Conservation (phyloP, 2,113 vertebrate genomes). For the Typhlomys cinereus region DNA sequence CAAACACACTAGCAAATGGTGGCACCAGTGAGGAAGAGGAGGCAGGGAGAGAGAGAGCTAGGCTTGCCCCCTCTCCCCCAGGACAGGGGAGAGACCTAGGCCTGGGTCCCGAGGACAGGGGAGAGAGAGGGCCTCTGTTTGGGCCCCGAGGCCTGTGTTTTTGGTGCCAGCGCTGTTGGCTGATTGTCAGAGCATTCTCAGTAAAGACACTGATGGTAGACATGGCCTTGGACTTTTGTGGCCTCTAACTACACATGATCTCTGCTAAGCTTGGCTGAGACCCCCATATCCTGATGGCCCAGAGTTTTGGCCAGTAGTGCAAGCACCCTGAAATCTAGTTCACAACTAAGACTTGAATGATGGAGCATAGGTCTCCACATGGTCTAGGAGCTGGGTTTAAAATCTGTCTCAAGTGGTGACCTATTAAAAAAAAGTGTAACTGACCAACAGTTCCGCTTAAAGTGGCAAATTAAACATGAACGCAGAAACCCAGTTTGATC, state of each 20-base stretch:
- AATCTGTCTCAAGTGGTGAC: not conserved
- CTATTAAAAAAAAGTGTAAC: not conserved
- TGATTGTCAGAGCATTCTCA: not conserved
- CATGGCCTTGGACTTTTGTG: not conserved
- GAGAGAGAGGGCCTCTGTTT: too few species aligned
- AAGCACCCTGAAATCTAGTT: too few species aligned
- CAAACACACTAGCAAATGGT: not conserved
- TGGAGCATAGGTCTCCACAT: too few species aligned
- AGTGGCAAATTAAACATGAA: not conserved
- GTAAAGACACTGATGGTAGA: fast-evolving
- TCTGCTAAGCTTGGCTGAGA: not conserved
- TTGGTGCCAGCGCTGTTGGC: fast-evolving
- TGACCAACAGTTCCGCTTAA: not conserved
- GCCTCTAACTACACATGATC: not conserved
- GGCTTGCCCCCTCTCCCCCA: fast-evolving
- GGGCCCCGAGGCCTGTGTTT: fast-evolving
- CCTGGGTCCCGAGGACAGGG: fast-evolving
- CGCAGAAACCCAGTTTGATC: not conserved
- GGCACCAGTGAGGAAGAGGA: not conserved
- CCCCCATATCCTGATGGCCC: fast-evolving
- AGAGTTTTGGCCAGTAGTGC: not conserved
- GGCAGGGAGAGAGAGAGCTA: not conserved
- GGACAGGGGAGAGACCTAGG: too few species aligned
- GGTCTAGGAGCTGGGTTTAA: not conserved
- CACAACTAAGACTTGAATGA: not conserved